Evolutionary conservation across 1,140 invertebrate genomes (phyloP).

Genomic region (Geopemphigus sp.): DNA sequence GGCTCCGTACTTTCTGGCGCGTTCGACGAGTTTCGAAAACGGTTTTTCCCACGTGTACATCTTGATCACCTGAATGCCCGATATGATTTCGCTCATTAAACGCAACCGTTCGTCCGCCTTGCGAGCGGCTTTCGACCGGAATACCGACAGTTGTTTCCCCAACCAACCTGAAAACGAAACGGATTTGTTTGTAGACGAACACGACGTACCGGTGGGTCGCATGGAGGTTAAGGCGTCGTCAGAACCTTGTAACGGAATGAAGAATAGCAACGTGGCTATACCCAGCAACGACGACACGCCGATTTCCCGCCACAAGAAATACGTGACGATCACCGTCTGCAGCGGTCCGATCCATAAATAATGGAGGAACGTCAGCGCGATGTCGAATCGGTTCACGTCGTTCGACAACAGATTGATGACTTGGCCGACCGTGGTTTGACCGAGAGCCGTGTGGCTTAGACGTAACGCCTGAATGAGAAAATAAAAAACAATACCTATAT

Average conservation of each 20-base stretch:
- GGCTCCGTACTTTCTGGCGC: slow-evolving; percentile 61
- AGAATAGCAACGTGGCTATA: slow-evolving; percentile 71
- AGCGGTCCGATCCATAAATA: slow-evolving; percentile 80
- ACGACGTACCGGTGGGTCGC: too few relatives aligned
- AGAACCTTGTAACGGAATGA: slow-evolving; percentile 79
- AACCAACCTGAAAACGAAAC: slow-evolving; percentile 72
- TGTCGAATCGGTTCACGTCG: slow-evolving; percentile 75
- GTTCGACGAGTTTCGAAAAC: slow-evolving; percentile 66
- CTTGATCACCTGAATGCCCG: slow-evolving; percentile 86
- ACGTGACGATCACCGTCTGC: slow-evolving; percentile 72
- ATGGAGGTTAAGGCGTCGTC: slow-evolving; percentile 68
- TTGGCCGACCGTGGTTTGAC: slow-evolving; percentile 77
- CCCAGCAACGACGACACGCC: slow-evolving; percentile 74
- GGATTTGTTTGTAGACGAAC: too few relatives aligned
- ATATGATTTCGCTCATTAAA: slow-evolving; percentile 86
- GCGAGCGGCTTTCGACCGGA: slow-evolving; percentile 65
- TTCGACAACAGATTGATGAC: slow-evolving; percentile 91
- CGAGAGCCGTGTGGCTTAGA: slow-evolving; percentile 67
- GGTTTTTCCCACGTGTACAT: slow-evolving; percentile 87
- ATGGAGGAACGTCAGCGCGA: slow-evolving; percentile 67
- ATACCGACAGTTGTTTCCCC: slow-evolving; percentile 67
- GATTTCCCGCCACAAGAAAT: slow-evolving; percentile 74
- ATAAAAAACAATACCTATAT: too few relatives aligned
- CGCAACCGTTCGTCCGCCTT: slow-evolving; percentile 80
- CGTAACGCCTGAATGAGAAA: slow-evolving; percentile 60